Conservation (phyloP, 2,113 vertebrate genomes). For the Ciconia stormi region DNA sequence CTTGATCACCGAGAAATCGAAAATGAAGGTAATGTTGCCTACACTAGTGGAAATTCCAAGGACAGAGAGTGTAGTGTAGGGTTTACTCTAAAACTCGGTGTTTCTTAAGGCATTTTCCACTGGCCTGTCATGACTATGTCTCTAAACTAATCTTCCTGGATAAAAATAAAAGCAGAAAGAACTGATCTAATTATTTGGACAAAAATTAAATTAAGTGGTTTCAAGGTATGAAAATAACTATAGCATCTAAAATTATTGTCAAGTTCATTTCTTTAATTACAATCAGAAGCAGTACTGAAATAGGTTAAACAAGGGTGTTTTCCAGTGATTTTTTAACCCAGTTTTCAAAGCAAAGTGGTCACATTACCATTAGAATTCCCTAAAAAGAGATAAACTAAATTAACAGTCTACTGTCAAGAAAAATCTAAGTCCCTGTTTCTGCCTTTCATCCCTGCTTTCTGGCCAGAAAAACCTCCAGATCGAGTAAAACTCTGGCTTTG, state of each 20-base stretch:
- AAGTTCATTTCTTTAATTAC: not conserved
- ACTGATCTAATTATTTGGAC: not conserved
- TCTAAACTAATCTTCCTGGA: not conserved
- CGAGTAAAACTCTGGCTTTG: not conserved
- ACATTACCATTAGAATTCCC: not conserved
- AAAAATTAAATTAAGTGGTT: not conserved
- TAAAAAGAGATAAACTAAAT: not conserved
- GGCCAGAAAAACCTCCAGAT: not conserved
- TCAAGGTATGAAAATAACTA: not conserved
- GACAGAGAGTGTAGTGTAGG: not conserved
- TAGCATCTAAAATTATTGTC: not conserved
- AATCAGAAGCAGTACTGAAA: not conserved
- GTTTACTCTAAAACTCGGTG: not conserved
- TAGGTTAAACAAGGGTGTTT: not conserved
- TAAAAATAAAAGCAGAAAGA: not conserved
- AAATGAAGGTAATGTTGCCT: not conserved
- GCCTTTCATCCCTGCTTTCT: not conserved
- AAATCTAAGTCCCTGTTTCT: accelerated
- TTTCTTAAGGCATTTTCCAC: not conserved
- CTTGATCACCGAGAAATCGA: not conserved
- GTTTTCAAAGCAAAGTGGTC: not conserved
- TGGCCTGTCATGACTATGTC: not conserved
- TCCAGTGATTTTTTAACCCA: not conserved
- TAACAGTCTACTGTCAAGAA: not conserved
- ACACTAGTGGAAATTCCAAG: not conserved